These are phyloP conservation scores for Chionis minor DNA, from an alignment of 2,113 vertebrate species.

Conservation along the genomic window DNA sequence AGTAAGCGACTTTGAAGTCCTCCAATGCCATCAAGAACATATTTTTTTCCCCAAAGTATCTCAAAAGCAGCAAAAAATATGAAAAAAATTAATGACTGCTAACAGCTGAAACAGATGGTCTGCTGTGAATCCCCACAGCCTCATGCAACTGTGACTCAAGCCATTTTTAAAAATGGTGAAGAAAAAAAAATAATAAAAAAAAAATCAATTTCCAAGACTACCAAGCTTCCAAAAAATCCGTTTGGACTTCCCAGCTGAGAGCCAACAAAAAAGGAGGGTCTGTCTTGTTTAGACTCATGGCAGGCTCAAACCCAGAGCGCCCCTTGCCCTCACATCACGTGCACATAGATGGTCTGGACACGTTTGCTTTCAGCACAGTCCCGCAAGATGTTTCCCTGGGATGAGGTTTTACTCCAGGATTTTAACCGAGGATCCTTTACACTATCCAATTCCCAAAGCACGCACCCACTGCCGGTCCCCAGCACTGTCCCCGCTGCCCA, in stretches of 20 bases:
- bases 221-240: conserved; percentile 10
- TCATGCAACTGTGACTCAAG: conserved; percentile 60
- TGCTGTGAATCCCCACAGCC: conserved; percentile 56
- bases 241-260: not conserved
- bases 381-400: not conserved
- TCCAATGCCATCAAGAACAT: conserved; percentile 20
- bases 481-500: not conserved
- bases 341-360: fast-evolving
- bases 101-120: conserved; percentile 67
- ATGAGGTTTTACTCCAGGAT: not conserved
- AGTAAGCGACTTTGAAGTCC: not conserved
- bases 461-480: fast-evolving
- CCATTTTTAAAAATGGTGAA: conserved; percentile 33
- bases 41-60: not conserved
- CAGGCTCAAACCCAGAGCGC: not conserved
- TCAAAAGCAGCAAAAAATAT: conserved; percentile 40
- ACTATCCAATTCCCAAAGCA: fast-evolving
- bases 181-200: not conserved
- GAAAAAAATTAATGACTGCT: conserved; percentile 48
- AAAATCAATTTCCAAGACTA: conserved; percentile 20
- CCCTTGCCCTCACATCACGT: not conserved
- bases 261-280: not conserved
- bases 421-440: not conserved
- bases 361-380: not conserved
- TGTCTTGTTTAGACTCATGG: not conserved